A percentile compares a stretch with the other conserved stretches of the same genome.
These are phyloP conservation scores for Barbus barbus DNA, from an alignment of 2,113 vertebrate genomes.

Conservation along the genomic window DNA sequence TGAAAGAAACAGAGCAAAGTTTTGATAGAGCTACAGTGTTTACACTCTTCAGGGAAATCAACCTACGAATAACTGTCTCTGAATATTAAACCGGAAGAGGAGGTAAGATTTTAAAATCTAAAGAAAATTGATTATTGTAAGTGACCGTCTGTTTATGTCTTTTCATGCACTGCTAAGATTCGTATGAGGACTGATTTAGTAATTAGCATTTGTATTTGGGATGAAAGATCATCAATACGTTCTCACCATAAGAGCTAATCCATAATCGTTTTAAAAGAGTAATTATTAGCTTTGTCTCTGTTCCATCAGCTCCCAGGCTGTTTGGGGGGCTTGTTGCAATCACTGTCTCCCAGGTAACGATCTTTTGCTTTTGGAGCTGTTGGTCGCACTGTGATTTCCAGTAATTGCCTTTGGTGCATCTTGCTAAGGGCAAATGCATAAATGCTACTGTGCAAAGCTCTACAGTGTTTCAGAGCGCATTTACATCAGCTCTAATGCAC, in stretches of 20 bases:
- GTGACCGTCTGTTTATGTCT: background rate
- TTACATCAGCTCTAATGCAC: background rate
- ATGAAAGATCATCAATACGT: background rate
- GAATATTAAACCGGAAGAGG: background rate
- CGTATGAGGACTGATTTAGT: background rate
- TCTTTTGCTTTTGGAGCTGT: background rate
- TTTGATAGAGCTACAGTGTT: no score
- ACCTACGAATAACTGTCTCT: background rate
- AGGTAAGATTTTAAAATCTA: background rate
- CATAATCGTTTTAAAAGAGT: background rate
- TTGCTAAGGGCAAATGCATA: background rate
- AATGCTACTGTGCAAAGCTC: background rate
- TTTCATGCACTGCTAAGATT: background rate
- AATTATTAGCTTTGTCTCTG: slow-evolving; percentile 5
- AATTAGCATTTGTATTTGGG: slow-evolving; percentile 11
- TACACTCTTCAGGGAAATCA: no score
- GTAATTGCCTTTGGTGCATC: background rate
- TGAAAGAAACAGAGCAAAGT: no score
- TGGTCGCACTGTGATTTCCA: background rate
- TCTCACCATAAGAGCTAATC: background rate
- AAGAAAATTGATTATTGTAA: background rate
- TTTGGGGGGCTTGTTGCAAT: background rate
- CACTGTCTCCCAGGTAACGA: background rate
- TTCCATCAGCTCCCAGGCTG: background rate
- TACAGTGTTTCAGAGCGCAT: background rate